Evolutionary conservation across 2,888 invertebrate species (phyloP), one percentile per base, ranked within the genome.

Genomic region (Drosophila paracracens): DNA sequence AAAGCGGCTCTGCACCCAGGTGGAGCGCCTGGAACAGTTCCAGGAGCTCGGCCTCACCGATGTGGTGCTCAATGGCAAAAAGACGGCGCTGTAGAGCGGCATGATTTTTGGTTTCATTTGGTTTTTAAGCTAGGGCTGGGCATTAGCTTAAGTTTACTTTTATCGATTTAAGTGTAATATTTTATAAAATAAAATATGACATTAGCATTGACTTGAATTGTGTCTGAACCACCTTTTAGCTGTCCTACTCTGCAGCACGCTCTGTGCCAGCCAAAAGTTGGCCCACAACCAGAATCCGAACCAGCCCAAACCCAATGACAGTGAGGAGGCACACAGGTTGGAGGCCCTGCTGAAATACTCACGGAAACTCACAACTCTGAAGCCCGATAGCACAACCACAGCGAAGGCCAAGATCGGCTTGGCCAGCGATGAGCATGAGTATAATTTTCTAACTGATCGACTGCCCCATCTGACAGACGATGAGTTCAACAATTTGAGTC

Each of bases 161-260:
- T 16, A 68, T 69, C 48, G 13, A 27, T 54, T 80, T 43, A 53
- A 33, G 31, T 81, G 72, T 83, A 82, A 89, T 87, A 74, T 80
- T 78, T 80, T 80, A 88, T 85, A 68, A 72, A 85, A 89, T 85
- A 85, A 85, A 88, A 85, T 87, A 74, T 86, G 59, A 46, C 87
- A 78, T 46, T 16, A 27, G 58, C 27, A 40, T 31, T 10, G 43
- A 56, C 52, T 38, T 16, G 4, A 8, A 1, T 0, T 18, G 51
- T 16, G 18, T 59, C 50, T 43, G 50, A 43, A 4, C 16, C 21
- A 36, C 18, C 11, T 73, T 67, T 33, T 58, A 86, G 86, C 66
- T 40, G 43, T 73, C 43, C 53, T 87, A 8, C 46, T 85, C 21
- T 70, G 48, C 29, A 38, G 33, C 11, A 5, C 48, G 7, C 31